Evolutionary conservation across 30 jellyfish, hydroid and myxozoan genomes (phyloP).

Genomic region (Hydractinia symbiolongicarpus): DNA sequence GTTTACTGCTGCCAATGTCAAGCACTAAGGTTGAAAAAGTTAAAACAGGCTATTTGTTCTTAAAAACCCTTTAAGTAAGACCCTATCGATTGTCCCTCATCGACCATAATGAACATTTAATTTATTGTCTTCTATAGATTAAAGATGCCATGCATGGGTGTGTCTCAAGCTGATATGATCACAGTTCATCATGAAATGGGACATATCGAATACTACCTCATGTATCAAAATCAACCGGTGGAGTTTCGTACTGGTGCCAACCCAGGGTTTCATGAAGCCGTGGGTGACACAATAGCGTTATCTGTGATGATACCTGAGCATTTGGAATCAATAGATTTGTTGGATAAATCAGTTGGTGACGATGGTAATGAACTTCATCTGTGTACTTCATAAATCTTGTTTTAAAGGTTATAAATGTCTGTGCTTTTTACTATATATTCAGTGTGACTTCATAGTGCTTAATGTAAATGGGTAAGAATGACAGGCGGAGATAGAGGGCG

Average conservation of each 20-base stretch:
- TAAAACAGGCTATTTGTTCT: too few relatives aligned
- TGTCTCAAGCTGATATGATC: constrained; percentile 43
- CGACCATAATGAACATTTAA: not conserved
- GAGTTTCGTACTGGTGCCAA: constrained; percentile 69
- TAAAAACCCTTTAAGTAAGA: too few relatives aligned
- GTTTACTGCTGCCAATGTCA: too few relatives aligned
- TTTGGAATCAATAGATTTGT: constrained; percentile 43
- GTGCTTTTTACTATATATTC: too few relatives aligned
- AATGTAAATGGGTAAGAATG: too few relatives aligned
- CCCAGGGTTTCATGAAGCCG: constrained; percentile 80
- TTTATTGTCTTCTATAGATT: constrained; percentile 31
- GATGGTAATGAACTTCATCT: constrained; percentile 2
- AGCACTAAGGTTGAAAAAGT: too few relatives aligned
- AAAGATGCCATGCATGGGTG: constrained; percentile 77
- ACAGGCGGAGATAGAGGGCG: too few relatives aligned
- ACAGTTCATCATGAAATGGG: constrained; percentile 87
- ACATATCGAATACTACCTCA: constrained; percentile 53
- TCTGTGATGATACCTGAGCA: constrained; percentile 68
- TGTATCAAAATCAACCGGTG: constrained; percentile 48
- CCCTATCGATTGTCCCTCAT: not conserved
- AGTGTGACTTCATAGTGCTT: too few relatives aligned
- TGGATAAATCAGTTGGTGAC: constrained; percentile 37
- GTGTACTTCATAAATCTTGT: not conserved
- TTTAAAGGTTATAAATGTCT: not conserved
- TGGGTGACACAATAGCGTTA: constrained; percentile 69